These are phyloP conservation scores for Drosophila mimetica DNA, from an alignment of 2,888 invertebrate species.

Conservation along the genomic window DNA sequence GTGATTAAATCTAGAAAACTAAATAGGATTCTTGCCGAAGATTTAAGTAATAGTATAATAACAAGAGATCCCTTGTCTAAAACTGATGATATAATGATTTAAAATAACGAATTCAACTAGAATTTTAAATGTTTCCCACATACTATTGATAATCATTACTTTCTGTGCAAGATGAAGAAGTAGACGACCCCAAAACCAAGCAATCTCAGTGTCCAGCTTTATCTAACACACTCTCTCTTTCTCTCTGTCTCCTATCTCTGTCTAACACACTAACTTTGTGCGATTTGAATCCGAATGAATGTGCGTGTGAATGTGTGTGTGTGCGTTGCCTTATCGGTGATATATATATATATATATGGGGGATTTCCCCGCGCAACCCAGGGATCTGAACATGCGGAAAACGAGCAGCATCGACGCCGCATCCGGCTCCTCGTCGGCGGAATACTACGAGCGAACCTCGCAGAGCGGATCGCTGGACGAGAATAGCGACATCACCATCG, in stretches of 20 bases:
- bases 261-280: constrained; percentile 29
- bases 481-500: constrained; percentile 83
- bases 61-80: background rate
- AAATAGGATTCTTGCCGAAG: background rate
- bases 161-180: background rate
- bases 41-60: background rate
- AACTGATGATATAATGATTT: no score
- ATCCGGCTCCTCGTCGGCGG: constrained; percentile 69
- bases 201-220: constrained; percentile 46
- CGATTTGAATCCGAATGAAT: constrained; percentile 8
- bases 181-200: constrained; percentile 2
- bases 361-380: constrained; percentile 6
- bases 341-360: background rate
- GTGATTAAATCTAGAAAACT: background rate
- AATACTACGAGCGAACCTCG: constrained; percentile 73
- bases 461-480: constrained; percentile 83
- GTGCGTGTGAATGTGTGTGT: constrained; percentile 20
- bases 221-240: constrained; percentile 63
- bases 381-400: constrained; percentile 54
- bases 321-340: constrained; percentile 15
- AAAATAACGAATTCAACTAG: no score
- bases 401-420: constrained; percentile 75
- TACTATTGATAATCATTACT: background rate
- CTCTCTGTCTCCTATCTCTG: constrained; percentile 19
- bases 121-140: no score